Conservation (phyloP, 2,888 invertebrate genomes). For the Diadromus collaris region DNA sequence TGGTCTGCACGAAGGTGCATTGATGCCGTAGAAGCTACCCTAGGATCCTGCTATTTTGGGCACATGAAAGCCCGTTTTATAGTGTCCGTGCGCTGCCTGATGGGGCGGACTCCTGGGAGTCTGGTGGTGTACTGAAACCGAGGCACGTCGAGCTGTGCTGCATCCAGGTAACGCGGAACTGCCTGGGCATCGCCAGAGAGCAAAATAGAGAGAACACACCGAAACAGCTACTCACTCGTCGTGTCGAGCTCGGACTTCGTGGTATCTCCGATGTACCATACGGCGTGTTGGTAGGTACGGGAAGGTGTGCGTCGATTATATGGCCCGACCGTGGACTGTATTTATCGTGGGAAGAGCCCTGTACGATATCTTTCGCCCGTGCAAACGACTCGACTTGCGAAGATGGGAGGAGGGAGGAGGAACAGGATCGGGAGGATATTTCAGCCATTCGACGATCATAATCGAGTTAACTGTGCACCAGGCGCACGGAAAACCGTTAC, state of each 20-base stretch:
- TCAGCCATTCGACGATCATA: slow-evolving; percentile 30
- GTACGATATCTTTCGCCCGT: slow-evolving; percentile 19
- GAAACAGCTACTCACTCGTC: slow-evolving; percentile 27
- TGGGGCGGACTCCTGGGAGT: slow-evolving; percentile 40
- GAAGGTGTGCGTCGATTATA: slow-evolving; percentile 24
- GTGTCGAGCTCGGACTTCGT: slow-evolving; percentile 28
- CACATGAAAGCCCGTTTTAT: slow-evolving; percentile 46
- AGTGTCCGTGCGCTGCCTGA: slow-evolving; percentile 47
- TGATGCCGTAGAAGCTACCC: slow-evolving; percentile 3
- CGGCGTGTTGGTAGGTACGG: slow-evolving; percentile 42
- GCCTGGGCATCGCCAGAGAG: slow-evolving; percentile 24
- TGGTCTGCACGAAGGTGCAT: slow-evolving; percentile 19
- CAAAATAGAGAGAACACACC: slow-evolving; percentile 3
- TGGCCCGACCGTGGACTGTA: slow-evolving; percentile 12
- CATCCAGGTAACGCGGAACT: slow-evolving; percentile 51
- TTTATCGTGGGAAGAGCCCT: slow-evolving; percentile 35
- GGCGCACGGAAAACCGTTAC: neutral
- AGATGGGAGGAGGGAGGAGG: neutral
- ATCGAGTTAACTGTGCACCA: slow-evolving; percentile 25
- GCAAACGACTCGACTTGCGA: slow-evolving; percentile 19
- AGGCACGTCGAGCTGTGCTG: slow-evolving; percentile 19
- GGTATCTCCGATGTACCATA: slow-evolving; percentile 18
- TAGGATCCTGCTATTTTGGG: slow-evolving; percentile 31
- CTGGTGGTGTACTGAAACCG: slow-evolving; percentile 27
- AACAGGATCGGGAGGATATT: slow-evolving; percentile 23